Evolutionary conservation across 1,140 invertebrate genomes (phyloP), one percentile per base, ranked within the genome.

Genomic region (Neelides sp.): DNA sequence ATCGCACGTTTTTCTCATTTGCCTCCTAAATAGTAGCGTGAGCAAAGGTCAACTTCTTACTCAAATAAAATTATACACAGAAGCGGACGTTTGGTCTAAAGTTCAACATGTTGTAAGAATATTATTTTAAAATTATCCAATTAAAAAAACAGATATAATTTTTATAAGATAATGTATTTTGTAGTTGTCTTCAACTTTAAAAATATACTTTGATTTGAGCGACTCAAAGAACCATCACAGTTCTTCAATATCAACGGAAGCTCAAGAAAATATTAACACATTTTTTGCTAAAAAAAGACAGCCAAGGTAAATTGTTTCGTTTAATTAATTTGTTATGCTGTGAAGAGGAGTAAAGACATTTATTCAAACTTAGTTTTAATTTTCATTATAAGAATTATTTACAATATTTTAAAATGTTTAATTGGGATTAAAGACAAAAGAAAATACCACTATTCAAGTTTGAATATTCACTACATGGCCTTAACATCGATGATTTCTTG

Each of bases 51-150:
- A 58, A 28, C 55, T 54, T 15, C 50, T 48, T 34, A 52, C 53
- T 15, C 57, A 61, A 35, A 41, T 64, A 22, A 48, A 45, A 26
- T 41, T 68, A 35, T 90, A 91, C 68, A 79, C 80, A 57, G 78
- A 86, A 61, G 75, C 78, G 13, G 82, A 90, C 67, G 85, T 90
- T 58, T 93, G 89, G 88, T 79, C 77, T 27, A 83, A 85, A 63
- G 80, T 91, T 20, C 89, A 94, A 67, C 77, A 78, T 62, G 83
- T 90, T 57, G 83, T 90, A 74, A 73, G 77, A 71, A 10, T 42
- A 24, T 22, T 43, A 26, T n/a, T 37, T 12, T 50, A 10, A 15
- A 36, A 2, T 8, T 26, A 13, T 48, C 1, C 10, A 52, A 34
- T 37, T 34, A 1, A 4, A 13, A 43, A 28, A 49, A 12, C 12